These are phyloP conservation scores for Pedionomus torquatus DNA, from an alignment of 2,113 vertebrate genomes.

Conservation along the genomic window DNA sequence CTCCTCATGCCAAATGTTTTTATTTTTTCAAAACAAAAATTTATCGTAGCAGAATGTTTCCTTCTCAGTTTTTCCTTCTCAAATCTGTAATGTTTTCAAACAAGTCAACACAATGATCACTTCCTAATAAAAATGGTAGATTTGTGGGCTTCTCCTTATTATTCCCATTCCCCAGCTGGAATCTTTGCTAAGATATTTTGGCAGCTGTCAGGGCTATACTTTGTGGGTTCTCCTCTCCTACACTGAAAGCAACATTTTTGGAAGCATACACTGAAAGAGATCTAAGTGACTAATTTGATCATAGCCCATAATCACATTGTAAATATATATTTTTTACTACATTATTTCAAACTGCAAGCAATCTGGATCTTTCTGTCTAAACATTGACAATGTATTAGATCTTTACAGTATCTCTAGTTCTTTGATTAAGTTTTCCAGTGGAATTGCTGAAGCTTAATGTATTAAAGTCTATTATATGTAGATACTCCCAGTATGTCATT, in stretches of 20 bases:
- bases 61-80: not conserved
- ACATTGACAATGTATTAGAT: not conserved
- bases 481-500: not conserved
- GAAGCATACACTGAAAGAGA: not conserved
- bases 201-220: not conserved
- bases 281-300: not conserved
- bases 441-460: not conserved
- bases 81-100: not conserved
- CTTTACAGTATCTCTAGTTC: not conserved
- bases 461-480: not conserved
- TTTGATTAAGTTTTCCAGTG: not conserved
- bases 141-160: not conserved
- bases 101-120: not conserved
- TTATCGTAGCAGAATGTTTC: not conserved
- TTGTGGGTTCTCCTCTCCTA: not conserved
- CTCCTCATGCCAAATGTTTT: not conserved
- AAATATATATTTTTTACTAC: not conserved
- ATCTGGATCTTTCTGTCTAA: not conserved
- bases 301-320: not conserved
- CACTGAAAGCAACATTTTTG: rapidly evolving
- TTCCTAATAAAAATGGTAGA: not conserved
- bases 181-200: not conserved
- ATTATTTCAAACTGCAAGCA: not conserved
- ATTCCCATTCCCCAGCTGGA: not conserved
- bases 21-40: not conserved